These are phyloP conservation scores for Typhlomys cinereus DNA, from an alignment of 2,113 vertebrate genomes.

Conservation along the genomic window DNA sequence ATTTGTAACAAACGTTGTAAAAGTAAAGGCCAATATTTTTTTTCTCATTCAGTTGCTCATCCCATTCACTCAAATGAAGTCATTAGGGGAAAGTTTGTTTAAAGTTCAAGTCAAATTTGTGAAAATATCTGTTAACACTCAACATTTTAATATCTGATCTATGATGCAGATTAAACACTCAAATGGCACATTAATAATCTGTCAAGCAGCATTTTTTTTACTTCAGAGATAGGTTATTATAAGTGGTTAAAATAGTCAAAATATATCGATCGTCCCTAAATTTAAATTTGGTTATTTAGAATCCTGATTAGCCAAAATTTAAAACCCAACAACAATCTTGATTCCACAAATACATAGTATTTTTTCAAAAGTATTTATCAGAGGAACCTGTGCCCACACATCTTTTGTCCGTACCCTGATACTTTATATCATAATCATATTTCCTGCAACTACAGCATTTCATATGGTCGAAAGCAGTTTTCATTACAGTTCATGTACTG, in stretches of 20 bases:
- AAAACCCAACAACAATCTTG: constrained; percentile 36
- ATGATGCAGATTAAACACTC: constrained; percentile 46
- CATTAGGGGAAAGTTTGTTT: no score
- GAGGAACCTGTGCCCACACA: constrained; percentile 50
- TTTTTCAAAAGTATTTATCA: constrained; percentile 74
- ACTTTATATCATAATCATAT: constrained; percentile 62
- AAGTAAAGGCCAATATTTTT: constrained; percentile 62
- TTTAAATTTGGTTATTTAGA: constrained; percentile 59
- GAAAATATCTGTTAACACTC: constrained; percentile 59
- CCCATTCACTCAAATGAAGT: constrained; percentile 26
- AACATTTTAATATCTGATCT: constrained; percentile 56
- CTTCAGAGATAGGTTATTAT: constrained; percentile 47
- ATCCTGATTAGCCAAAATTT: constrained; percentile 78
- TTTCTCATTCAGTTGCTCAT: constrained; percentile 41
- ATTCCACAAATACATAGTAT: constrained; percentile 33
- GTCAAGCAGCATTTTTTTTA: constrained; percentile 56
- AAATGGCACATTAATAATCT: constrained; percentile 29
- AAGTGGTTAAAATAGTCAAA: constrained; percentile 53
- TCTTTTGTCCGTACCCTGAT: constrained; percentile 41
- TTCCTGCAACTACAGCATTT: constrained; percentile 44
- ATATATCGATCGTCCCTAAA: no score
- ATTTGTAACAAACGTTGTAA: constrained; percentile 63
- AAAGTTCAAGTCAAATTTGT: constrained; percentile 30
- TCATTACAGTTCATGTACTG: constrained; percentile 47
- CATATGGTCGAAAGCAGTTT: constrained; percentile 54